These are phyloP conservation scores for Vulpes ferrilata DNA, from an alignment of 2,113 vertebrate species.

Conservation along the genomic window DNA sequence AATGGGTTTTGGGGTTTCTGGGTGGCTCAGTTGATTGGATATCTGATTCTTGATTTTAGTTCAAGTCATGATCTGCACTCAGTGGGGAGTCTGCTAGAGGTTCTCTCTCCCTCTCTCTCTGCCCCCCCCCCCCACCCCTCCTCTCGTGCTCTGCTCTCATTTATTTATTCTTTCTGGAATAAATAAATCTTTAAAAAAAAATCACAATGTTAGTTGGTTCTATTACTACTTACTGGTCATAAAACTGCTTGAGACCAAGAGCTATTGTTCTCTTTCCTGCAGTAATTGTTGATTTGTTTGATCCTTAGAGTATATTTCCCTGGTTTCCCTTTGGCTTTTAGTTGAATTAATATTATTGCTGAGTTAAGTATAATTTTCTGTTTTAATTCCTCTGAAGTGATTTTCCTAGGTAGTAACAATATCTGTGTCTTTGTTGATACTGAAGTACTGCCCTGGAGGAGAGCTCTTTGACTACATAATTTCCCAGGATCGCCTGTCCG, in stretches of 20 bases:
- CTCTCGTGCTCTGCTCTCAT: too few species aligned
- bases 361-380: slow-evolving; percentile 5
- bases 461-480: slow-evolving; percentile 98
- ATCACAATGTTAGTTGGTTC: slow-evolving; percentile 8
- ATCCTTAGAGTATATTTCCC: slow-evolving; percentile 20
- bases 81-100: background rate
- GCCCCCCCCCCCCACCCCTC: accelerated
- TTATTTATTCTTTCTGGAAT: too few species aligned
- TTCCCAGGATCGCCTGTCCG: slow-evolving; percentile 94
- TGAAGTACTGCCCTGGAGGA: slow-evolving; percentile 96
- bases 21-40: too few species aligned
- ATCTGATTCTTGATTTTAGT: too few species aligned
- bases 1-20: background rate
- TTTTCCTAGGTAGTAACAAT: slow-evolving; percentile 20
- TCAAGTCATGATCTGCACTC: background rate
- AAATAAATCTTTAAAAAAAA: background rate
- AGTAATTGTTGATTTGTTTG: slow-evolving; percentile 50
- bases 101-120: background rate
- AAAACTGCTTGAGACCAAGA: slow-evolving; percentile 42
- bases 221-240: slow-evolving; percentile 58
- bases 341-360: slow-evolving; percentile 26
- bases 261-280: slow-evolving; percentile 43
- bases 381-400: background rate
- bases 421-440: background rate
- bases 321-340: slow-evolving; percentile 7